Percentiles rank a stretch among this genome's conserved stretches.
These are phyloP conservation scores for Flexamia atlantica DNA, from an alignment of 2,888 invertebrate species.

Conservation along the genomic window DNA sequence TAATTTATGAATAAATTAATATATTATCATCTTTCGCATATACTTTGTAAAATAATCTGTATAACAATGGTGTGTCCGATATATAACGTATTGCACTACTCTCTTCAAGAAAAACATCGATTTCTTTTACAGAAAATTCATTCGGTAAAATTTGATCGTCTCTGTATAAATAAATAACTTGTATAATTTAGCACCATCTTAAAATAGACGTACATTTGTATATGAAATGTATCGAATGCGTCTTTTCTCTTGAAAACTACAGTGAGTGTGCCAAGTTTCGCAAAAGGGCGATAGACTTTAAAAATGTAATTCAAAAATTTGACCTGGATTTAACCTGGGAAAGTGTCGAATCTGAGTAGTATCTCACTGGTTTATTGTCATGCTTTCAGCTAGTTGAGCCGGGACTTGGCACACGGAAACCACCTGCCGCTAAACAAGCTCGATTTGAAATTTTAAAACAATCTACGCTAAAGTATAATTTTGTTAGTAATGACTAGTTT, in stretches of 20 bases:
- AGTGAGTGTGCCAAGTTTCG: conserved; percentile 51
- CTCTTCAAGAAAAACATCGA: conserved; percentile 32
- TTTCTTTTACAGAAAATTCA: conserved; percentile 48
- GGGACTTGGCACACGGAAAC: conserved; percentile 45
- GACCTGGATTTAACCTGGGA: background rate
- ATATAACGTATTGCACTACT: conserved; percentile 53
- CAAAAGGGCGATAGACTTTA: conserved; percentile 32
- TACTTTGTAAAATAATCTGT: conserved; percentile 55
- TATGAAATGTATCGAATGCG: conserved; percentile 50
- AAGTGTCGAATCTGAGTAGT: conserved; percentile 1
- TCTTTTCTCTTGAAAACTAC: conserved; percentile 33
- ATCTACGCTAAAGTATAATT: conserved; percentile 49
- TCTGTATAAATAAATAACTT: conserved; percentile 29
- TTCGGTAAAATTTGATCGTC: conserved; percentile 41
- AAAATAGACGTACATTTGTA: conserved; percentile 51
- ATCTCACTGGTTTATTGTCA: conserved; percentile 55
- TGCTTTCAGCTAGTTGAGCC: conserved; percentile 39
- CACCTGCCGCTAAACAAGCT: conserved; percentile 46
- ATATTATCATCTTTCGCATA: conserved; percentile 57
- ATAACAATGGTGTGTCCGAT: conserved; percentile 36
- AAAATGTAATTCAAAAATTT: conserved; percentile 8
- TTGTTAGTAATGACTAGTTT: conserved; percentile 63
- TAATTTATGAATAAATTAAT: conserved; percentile 57
- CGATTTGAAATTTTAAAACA: conserved; percentile 56
- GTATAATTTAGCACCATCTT: conserved; percentile 60